Evolutionary conservation across 2,888 invertebrate species (phyloP).

Genomic region (Altica lythri): DNA sequence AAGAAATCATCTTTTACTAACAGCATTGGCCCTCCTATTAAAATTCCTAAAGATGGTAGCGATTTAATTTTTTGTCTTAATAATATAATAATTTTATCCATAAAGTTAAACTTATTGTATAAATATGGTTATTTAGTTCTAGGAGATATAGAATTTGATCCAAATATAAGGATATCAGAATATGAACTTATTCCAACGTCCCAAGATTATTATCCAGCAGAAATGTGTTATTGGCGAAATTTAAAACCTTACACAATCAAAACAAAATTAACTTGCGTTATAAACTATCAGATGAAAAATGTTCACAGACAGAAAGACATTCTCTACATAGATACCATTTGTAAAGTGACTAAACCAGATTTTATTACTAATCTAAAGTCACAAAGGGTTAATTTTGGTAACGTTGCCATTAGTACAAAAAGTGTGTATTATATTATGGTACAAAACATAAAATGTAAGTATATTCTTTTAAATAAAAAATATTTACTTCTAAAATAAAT

Average conservation of each 20-base stretch:
- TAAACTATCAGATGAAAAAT: slow-evolving; percentile 34
- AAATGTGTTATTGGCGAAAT: slow-evolving; percentile 43
- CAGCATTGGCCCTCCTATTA: too few relatives aligned
- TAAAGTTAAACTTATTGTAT: too few relatives aligned
- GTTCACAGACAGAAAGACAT: slow-evolving; percentile 31
- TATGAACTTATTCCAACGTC: slow-evolving; percentile 32
- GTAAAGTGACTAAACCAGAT: slow-evolving; percentile 39
- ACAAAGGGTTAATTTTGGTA: slow-evolving; percentile 42
- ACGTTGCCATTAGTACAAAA: slow-evolving; percentile 36
- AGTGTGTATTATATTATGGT: slow-evolving; percentile 32
- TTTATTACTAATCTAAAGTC: slow-evolving; percentile 39
- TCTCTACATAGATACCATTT: slow-evolving; percentile 35
- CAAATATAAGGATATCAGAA: slow-evolving; percentile 32
- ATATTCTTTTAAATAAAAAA: background rate
- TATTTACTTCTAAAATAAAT: background rate
- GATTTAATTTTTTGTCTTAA: too few relatives aligned
- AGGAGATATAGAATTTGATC: background rate
- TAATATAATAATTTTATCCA: too few relatives aligned
- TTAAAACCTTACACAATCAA: slow-evolving; percentile 38
- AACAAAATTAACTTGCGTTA: slow-evolving; percentile 35
- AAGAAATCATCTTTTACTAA: too few relatives aligned
- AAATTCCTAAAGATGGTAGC: too few relatives aligned
- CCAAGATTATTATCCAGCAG: slow-evolving; percentile 40
- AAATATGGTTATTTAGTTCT: too few relatives aligned
- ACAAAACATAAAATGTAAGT: slow-evolving; percentile 42